Conservation (phyloP, 2,113 vertebrate genomes). For the Dicentrarchus labrax region DNA sequence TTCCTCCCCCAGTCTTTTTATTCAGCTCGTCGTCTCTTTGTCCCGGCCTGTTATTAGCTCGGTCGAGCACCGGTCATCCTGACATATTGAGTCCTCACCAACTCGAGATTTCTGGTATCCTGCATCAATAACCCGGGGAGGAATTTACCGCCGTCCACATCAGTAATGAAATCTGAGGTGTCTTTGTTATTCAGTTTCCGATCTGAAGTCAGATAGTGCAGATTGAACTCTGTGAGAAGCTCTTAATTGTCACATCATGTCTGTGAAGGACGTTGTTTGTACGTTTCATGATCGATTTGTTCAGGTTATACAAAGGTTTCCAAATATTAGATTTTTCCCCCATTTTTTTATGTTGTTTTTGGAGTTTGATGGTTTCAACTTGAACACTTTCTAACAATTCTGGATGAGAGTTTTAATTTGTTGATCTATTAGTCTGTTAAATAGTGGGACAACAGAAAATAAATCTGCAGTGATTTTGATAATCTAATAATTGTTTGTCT, state of each 20-base stretch:
- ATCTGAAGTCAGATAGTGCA: constrained; percentile 4
- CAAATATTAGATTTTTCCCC: not conserved
- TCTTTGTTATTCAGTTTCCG: constrained; percentile 47
- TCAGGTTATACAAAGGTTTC: not conserved
- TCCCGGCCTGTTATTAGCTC: constrained; percentile 65
- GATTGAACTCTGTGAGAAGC: not conserved
- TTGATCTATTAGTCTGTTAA: too few relatives aligned
- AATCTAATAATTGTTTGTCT: not conserved
- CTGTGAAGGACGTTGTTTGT: too few relatives aligned
- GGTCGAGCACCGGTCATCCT: constrained; percentile 59
- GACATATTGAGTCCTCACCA: constrained; percentile 69
- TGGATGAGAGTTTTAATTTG: too few relatives aligned
- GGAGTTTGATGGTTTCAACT: not conserved
- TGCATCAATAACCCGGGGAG: constrained; percentile 43
- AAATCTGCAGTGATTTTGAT: not conserved
- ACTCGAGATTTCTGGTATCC: constrained; percentile 23
- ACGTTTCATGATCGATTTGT: not conserved
- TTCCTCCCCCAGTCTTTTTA: constrained; percentile 24
- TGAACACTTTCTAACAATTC: too few relatives aligned
- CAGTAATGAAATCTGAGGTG: constrained; percentile 62
- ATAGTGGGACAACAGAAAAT: not conserved
- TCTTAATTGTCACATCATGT: not conserved
- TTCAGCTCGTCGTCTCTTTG: constrained; percentile 50
- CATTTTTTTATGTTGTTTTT: not conserved
- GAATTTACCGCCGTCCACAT: constrained; percentile 34